phyloP scores from a whole-genome alignment of 2,888 invertebrate species.

The Euspilapteryx auroguttella region DNA sequence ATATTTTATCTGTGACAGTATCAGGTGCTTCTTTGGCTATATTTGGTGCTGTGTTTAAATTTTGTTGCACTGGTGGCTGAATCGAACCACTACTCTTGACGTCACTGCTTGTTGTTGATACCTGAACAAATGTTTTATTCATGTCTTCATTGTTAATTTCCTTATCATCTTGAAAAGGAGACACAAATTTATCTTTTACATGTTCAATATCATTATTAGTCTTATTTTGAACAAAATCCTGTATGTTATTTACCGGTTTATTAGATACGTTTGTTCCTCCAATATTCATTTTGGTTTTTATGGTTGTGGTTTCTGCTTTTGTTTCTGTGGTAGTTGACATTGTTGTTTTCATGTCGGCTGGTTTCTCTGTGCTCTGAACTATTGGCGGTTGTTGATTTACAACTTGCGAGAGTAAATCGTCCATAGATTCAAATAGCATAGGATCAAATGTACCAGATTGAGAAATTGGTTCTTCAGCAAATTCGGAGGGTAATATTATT shows the following conservation, averaged over 20 bases:
- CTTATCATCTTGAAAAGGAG: not conserved
- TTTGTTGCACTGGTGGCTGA: conserved; percentile 1
- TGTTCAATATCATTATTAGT: not conserved
- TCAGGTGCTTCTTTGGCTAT: too few species aligned
- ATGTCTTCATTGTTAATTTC: not conserved
- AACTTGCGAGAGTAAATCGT: conserved; percentile 49
- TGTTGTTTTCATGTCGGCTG: conserved; percentile 6
- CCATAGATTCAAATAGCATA: conserved; percentile 46
- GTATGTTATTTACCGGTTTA: not conserved
- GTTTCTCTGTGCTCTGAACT: conserved; percentile 8
- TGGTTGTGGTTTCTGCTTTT: conserved; percentile 13
- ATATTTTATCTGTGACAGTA: not conserved
- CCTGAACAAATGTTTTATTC: too few species aligned
- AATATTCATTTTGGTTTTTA: conserved; percentile 6
- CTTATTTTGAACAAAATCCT: not conserved
- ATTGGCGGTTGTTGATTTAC: conserved; percentile 28
- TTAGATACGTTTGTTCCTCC: conserved; percentile 5
- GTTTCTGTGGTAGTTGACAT: conserved; percentile 15
- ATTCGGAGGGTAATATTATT: too few species aligned
- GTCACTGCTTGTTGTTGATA: not conserved
- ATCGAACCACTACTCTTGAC: not conserved
- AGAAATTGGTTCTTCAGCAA: conserved; percentile 9
- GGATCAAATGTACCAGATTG: conserved; percentile 30
- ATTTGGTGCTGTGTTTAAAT: conserved; percentile 1
- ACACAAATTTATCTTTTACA: not conserved